Base-by-base conservation (phyloP, 2,797 vertebrate genomes). In the Gymnodraco acuticeps region DNA sequence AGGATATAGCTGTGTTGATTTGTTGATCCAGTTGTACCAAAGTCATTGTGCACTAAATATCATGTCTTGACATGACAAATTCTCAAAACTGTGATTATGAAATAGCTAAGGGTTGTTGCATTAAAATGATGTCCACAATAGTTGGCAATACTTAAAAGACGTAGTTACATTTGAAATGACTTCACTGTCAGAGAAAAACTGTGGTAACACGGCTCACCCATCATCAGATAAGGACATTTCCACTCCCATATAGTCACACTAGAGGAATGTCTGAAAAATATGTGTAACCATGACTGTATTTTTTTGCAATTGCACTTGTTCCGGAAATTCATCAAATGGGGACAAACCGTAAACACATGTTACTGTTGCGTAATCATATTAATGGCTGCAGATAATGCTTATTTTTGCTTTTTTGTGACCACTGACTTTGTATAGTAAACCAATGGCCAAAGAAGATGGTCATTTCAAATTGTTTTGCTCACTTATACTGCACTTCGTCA, bases 201-300 rank as follows among this genome's bases (percentile, higher is more conserved):
- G 75, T 87, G 85, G 78, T 82, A 91, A 83, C 33, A 19, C n/a
- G 56, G 23, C 60, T 56, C 45, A 64, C 15, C 9, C 11, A 33
- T 70, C 45, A 82, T 88, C 78, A 83, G 71, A 87, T 66, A 64
- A 45, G 38, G 81, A 80, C 1, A 16, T 69, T 64, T 82, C 77
- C 87, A 70, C 79, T 81, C 60, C 55, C 42, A 27, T 68, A 43
- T 19, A 70, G 62, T 91, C 81, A 88, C 46, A 73, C 56, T 12
- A 66, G 64, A 86, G 78, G 89, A 90, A 89, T 88, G 84, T 80
- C 50, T 70, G 61, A 47, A 68, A 42, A 64, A 70, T 75, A 70
- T 2, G 23, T 15, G 47, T 42, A 61, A 64, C 56, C 19, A 3
- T 62, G 38, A 65, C 64, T 72, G 11, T 60, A 16, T 31, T 20